A percentile compares a stretch with the other conserved stretches of the same genome.
Evolutionary conservation across 23 tunicate genomes (phyloP).

Genomic region (Styela clava): DNA sequence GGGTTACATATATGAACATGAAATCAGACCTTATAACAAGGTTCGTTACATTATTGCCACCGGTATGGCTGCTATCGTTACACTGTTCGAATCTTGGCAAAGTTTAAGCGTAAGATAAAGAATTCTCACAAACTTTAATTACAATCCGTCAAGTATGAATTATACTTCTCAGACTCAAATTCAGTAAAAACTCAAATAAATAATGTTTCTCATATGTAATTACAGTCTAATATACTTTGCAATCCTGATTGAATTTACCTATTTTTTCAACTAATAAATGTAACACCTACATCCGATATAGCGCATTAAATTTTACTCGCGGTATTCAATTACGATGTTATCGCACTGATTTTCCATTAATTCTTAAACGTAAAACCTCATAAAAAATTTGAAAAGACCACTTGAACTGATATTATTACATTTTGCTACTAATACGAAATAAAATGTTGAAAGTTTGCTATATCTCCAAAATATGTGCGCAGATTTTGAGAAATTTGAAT

Average conservation of each 20-base stretch:
- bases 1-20: background rate
- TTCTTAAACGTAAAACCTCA: background rate
- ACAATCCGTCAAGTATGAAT: too few relatives aligned
- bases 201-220: too few relatives aligned
- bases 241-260: too few relatives aligned
- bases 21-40: background rate
- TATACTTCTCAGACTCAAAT: too few relatives aligned
- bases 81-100: background rate
- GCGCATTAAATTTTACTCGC: background rate
- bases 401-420: background rate
- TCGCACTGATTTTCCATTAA: slow-evolving; percentile 4
- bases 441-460: too few relatives aligned
- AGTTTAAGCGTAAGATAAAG: too few relatives aligned
- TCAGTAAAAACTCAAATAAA: too few relatives aligned
- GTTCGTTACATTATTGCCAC: background rate
- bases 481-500: too few relatives aligned
- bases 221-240: too few relatives aligned
- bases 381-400: background rate
- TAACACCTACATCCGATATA: background rate
- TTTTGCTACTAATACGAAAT: background rate
- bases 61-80: background rate
- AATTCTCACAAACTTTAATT: too few relatives aligned
- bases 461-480: too few relatives aligned
- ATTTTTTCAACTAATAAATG: background rate
- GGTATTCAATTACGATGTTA: slow-evolving; percentile 3